These are phyloP conservation scores for Lepidochrysops patricia DNA, from an alignment of 2,888 invertebrate species.

Conservation along the genomic window DNA sequence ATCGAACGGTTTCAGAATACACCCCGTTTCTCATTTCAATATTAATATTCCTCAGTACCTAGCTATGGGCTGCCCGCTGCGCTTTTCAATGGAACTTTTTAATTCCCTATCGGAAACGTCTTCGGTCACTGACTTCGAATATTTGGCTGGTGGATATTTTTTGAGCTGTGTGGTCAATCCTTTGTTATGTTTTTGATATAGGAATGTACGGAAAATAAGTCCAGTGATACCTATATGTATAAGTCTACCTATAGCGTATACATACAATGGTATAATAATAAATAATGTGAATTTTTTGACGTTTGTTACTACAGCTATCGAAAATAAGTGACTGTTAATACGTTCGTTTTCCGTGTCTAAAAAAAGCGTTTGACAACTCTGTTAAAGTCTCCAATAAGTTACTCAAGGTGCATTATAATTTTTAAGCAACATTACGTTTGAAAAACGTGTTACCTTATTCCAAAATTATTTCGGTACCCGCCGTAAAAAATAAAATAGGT, in stretches of 20 bases:
- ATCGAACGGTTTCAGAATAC: constrained; percentile 33
- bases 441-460: neutral
- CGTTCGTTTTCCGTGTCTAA: too few relatives aligned
- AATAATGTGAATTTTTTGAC: too few relatives aligned
- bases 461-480: neutral
- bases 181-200: neutral
- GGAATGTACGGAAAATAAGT: neutral
- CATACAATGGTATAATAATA: too few relatives aligned
- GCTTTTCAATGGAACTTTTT: constrained; percentile 33
- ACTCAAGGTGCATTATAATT: too few relatives aligned
- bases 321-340: too few relatives aligned
- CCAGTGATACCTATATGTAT: too few relatives aligned
- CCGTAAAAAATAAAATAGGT: neutral
- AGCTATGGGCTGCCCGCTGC: constrained; percentile 37
- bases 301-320: too few relatives aligned
- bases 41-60: constrained; percentile 50
- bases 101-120: constrained; percentile 25
- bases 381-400: too few relatives aligned
- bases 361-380: too few relatives aligned
- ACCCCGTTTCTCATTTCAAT: constrained; percentile 45
- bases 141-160: neutral
- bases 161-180: neutral
- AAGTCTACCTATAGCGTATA: too few relatives aligned
- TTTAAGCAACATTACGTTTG: too few relatives aligned
- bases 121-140: constrained; percentile 24